These are phyloP conservation scores for Actenoides hombroni DNA, from an alignment of 2,113 vertebrate species.

Conservation along the genomic window DNA sequence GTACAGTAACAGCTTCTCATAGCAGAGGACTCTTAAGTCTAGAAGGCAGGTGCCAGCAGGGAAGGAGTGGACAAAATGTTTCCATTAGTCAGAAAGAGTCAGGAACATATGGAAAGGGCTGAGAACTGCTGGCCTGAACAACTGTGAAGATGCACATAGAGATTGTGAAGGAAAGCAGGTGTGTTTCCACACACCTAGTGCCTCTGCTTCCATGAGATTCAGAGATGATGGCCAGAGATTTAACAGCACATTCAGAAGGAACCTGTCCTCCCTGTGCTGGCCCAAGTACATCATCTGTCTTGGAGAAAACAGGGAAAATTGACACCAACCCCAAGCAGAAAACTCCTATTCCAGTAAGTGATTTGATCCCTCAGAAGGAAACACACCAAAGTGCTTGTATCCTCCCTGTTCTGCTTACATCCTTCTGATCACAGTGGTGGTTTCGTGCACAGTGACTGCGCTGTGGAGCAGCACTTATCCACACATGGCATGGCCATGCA, in stretches of 20 bases:
- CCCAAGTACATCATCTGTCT: not conserved
- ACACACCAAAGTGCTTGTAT: not conserved
- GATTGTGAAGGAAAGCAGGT: not conserved
- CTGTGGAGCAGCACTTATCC: not conserved
- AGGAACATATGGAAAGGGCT: not conserved
- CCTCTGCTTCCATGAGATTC: not conserved
- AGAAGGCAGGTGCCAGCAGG: not conserved
- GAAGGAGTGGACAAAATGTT: not conserved
- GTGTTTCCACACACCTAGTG: not conserved
- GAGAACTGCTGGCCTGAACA: not conserved
- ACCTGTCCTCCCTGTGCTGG: not conserved
- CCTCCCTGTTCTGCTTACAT: not conserved
- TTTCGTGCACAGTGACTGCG: fast-evolving
- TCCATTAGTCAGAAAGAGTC: not conserved
- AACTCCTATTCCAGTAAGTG: not conserved
- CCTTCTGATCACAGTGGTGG: not conserved
- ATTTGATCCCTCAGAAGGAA: not conserved
- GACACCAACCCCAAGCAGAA: not conserved
- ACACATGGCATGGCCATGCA: not conserved
- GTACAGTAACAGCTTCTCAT: not conserved
- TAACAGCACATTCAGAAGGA: not conserved
- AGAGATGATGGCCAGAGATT: not conserved
- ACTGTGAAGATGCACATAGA: not conserved
- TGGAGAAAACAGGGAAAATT: not conserved
- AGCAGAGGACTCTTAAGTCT: not conserved